Evolutionary conservation across 2,113 vertebrate species (phyloP).

Genomic region (Sialia sialis): DNA sequence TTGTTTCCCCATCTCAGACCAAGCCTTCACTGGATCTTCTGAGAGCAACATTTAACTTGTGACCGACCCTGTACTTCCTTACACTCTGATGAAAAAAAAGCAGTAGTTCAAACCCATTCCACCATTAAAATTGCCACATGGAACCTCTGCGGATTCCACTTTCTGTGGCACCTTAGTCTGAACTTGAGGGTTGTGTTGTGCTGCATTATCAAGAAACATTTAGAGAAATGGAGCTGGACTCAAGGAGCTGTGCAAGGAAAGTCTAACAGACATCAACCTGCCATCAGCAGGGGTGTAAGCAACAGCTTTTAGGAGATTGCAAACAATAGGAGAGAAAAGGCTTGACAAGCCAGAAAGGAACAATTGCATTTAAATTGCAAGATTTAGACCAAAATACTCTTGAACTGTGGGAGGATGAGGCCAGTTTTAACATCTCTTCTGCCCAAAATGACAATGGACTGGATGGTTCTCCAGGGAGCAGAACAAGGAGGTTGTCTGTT

Average conservation of each 20-base stretch:
- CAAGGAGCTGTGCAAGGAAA: neutral
- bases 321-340: neutral
- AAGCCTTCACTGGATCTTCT: neutral
- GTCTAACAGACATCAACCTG: neutral
- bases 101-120: neutral
- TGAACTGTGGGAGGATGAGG: neutral
- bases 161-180: neutral
- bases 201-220: neutral
- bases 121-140: neutral
- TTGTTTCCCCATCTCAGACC: neutral
- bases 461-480: neutral
- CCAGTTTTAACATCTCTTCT: neutral
- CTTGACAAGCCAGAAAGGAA: neutral
- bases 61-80: neutral
- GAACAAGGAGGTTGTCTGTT: neutral
- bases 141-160: neutral
- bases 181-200: neutral
- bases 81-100: neutral
- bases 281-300: neutral
- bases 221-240: neutral
- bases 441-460: neutral
- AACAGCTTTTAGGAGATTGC: neutral
- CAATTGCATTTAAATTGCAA: neutral
- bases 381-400: neutral
- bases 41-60: neutral